These are phyloP conservation scores for Trachelus troglodyta DNA, from an alignment of 2,888 invertebrate species.

Conservation along the genomic window DNA sequence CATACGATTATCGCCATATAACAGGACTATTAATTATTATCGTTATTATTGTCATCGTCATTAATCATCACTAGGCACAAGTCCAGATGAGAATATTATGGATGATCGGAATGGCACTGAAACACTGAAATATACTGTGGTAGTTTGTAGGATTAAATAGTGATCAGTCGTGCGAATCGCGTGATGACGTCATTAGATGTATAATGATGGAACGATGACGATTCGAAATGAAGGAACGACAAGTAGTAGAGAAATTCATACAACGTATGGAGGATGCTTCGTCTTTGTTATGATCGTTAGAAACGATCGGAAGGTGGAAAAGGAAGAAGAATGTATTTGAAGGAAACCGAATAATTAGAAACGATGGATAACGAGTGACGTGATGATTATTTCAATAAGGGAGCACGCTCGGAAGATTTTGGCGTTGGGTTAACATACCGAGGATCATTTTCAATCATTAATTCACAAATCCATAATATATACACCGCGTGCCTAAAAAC, in stretches of 20 bases:
- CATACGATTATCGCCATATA: conserved; percentile 11
- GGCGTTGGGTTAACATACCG: not conserved
- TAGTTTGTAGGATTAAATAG: not conserved
- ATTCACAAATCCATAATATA: conserved; percentile 3
- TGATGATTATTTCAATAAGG: not conserved
- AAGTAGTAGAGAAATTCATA: not conserved
- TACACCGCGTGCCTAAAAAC: conserved; percentile 46
- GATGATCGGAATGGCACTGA: not conserved
- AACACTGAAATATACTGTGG: not conserved
- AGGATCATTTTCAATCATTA: not conserved
- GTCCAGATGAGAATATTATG: not conserved
- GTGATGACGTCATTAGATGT: not conserved
- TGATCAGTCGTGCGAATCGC: not conserved
- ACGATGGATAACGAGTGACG: not conserved
- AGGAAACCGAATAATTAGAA: not conserved
- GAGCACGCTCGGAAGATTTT: not conserved
- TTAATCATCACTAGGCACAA: conserved; percentile 13
- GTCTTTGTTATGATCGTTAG: not conserved
- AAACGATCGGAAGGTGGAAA: not conserved
- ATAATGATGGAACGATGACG: not conserved
- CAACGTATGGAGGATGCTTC: not conserved
- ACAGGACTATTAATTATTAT: conserved; percentile 13
- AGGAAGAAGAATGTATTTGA: not conserved
- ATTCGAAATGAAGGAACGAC: not conserved
- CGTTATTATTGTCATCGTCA: conserved; percentile 20